A percentile compares a stretch with the other conserved stretches of the same genome.
Conservation (phyloP, 2,888 invertebrate genomes). For the Epinotia brunnichana region DNA sequence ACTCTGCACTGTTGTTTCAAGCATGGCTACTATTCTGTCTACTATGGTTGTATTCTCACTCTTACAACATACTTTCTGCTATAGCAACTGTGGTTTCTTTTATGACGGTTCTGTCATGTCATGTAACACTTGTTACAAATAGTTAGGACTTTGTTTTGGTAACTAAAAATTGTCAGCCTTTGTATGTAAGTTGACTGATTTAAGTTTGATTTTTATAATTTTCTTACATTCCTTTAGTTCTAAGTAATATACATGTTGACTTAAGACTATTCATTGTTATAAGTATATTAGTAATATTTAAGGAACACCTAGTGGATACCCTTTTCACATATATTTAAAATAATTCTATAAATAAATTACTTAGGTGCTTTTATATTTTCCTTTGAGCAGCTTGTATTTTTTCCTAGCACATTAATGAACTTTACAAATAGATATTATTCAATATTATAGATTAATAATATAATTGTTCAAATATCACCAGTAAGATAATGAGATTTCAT, state of each 20-base stretch:
- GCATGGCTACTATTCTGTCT: neutral
- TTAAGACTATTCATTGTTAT: conserved; percentile 26
- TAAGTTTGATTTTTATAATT: conserved; percentile 36
- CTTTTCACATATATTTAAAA: conserved; percentile 23
- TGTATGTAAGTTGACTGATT: conserved; percentile 23
- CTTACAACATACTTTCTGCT: neutral
- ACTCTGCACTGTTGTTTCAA: neutral
- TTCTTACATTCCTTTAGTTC: conserved; percentile 58
- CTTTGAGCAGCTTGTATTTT: conserved; percentile 7
- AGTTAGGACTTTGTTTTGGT: neutral
- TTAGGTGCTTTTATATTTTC: conserved; percentile 23
- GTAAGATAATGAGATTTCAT: neutral
- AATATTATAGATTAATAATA: neutral
- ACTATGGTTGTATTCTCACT: too few species aligned
- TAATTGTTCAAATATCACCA: conserved; percentile 1
- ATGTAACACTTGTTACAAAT: neutral
- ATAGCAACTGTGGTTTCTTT: conserved; percentile 1
- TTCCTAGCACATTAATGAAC: neutral
- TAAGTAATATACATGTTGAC: conserved; percentile 40
- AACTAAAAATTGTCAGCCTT: neutral
- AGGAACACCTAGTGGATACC: conserved; percentile 28
- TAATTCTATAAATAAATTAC: conserved; percentile 16
- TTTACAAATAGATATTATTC: neutral
- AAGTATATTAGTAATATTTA: conserved; percentile 42
- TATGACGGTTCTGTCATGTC: neutral